Evolutionary conservation across 2,888 invertebrate genomes (phyloP).

Genomic region (Pristionchus arcanus): DNA sequence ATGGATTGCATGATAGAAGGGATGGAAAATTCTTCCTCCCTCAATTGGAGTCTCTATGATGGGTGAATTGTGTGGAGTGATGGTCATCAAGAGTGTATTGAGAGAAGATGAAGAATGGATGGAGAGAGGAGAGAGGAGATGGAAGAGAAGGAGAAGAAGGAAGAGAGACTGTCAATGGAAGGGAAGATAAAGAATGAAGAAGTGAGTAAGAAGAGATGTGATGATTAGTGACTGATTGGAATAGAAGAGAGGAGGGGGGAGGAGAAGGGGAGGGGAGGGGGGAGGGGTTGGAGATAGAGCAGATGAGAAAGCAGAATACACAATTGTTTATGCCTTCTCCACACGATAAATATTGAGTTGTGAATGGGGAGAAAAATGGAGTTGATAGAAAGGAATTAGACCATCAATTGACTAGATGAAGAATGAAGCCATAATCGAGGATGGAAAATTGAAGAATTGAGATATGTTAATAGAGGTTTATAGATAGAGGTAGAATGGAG

Average conservation of each 20-base stretch:
- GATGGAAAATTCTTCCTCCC: background rate
- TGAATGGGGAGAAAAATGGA: background rate
- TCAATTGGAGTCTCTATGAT: background rate
- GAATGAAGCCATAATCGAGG: too few species aligned
- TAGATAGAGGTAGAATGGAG: background rate
- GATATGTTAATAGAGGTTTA: too few species aligned
- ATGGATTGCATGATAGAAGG: background rate
- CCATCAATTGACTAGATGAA: too few species aligned
- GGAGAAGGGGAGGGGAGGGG: background rate
- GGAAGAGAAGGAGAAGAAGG: slow-evolving; percentile 29
- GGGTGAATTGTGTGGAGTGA: background rate
- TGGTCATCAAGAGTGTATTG: slow-evolving; percentile 26
- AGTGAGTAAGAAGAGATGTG: background rate
- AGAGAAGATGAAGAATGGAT: slow-evolving; percentile 7
- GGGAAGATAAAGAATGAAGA: background rate
- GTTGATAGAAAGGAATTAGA: background rate
- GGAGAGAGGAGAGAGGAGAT: background rate
- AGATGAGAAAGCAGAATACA: background rate
- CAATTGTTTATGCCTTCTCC: background rate
- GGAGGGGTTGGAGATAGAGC: background rate
- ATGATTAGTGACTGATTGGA: too few species aligned
- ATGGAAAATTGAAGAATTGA: too few species aligned
- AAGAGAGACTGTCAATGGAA: background rate
- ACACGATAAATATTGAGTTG: slow-evolving; percentile 7
- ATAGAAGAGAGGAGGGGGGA: background rate